Evolutionary conservation across 2,888 invertebrate genomes (phyloP).

Genomic region (Criorhina ranunculi): DNA sequence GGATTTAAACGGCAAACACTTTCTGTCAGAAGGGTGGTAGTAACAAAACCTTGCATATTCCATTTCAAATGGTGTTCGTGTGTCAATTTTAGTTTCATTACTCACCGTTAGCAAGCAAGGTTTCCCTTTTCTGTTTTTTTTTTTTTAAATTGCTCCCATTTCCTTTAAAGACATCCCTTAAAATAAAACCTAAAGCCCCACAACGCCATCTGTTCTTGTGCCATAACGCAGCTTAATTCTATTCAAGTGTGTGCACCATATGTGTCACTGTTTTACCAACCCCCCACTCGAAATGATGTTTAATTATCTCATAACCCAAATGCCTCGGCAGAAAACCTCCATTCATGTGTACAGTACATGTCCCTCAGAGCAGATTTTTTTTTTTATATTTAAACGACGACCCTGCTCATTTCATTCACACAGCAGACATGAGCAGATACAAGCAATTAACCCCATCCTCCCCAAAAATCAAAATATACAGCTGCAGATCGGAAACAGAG

Average conservation of each 20-base stretch:
- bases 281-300: constrained; percentile 64
- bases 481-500: constrained; percentile 3
- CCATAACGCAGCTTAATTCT: constrained; percentile 54
- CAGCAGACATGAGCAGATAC: constrained; percentile 67
- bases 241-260: constrained; percentile 56
- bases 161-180: neutral
- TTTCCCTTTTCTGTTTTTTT: neutral
- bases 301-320: constrained; percentile 74
- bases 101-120: neutral
- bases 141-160: constrained; percentile 10
- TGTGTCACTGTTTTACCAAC: constrained; percentile 49
- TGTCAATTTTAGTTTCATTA: neutral
- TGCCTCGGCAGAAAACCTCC: constrained; percentile 27
- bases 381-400: constrained; percentile 63
- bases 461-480: constrained; percentile 17
- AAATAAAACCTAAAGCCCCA: constrained; percentile 33
- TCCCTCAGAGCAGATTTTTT: constrained; percentile 37
- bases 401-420: constrained; percentile 51
- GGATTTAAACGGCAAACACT: too few species aligned
- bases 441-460: constrained; percentile 55
- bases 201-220: constrained; percentile 41
- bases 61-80: too few species aligned
- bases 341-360: constrained; percentile 31
- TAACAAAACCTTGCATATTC: too few species aligned
- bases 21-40: too few species aligned